Evolutionary conservation across 2,113 vertebrate genomes (phyloP), one percentile per base, ranked within the genome.

Genomic region (Camelus dromedarius): DNA sequence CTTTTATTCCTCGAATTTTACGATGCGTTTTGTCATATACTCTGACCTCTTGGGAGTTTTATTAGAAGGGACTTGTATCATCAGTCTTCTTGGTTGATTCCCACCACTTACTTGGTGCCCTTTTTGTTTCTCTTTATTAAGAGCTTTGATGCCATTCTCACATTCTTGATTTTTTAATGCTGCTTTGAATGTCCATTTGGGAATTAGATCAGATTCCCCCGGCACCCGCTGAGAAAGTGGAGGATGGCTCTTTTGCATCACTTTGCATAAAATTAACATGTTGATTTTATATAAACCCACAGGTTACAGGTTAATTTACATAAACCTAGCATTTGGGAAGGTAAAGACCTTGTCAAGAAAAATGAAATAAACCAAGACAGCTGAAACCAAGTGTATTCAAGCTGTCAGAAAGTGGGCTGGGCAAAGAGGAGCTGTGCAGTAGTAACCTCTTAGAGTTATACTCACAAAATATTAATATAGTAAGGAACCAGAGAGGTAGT

Each of bases 281-380:
- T 70, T 96, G 48, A 96, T 94, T 95, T 94, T 96, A 38, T 89
- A 79, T 73, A 94, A 95, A 97, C 42, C 64, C 80, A 85, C 81
- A 91, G 94, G 84, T 97, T 97, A 85, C n/a, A 88, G 88, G 73
- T 97, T 97, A 94, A 93, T 97, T 97, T 94, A 82, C 89, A 94
- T 96, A 97, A 96, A 85, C 24, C 52, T 84, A 72, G 56, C 60
- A 91, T 94, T 94, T 81, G 94, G 56, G 56, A 96, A 94, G 15
- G 20, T 93, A 84, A 96, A 85, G 70, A 72, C 64, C 48, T 92
- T 91, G n/a, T 94, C 81, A 88, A 88, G 38, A 80, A 96, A 96
- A 98, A 96, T 84, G 38, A 96, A 97, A 88, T 96, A 96, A 96
- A 77, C 91, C 38, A 77, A 52, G n/a, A 81, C 32, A 91, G 89